Conservation (phyloP, 2,888 invertebrate species). For the Metopia argyrocephala region DNA sequence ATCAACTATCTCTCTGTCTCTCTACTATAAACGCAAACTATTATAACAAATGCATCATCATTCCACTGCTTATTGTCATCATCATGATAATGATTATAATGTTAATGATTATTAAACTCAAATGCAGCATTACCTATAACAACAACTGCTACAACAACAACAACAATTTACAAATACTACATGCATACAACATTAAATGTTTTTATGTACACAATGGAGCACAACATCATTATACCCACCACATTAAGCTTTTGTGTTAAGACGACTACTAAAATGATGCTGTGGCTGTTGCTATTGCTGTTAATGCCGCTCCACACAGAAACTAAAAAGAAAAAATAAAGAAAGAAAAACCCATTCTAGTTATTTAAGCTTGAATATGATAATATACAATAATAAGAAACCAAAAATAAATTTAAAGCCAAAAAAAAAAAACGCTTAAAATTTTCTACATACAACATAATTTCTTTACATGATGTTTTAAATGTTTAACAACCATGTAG, state of each 20-base stretch:
- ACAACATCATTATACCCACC: slow-evolving; percentile 55
- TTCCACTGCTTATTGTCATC: not conserved
- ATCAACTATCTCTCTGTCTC: slow-evolving; percentile 42
- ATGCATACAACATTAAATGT: slow-evolving; percentile 7
- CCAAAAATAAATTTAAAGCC: slow-evolving; percentile 11
- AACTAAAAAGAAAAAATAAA: not conserved
- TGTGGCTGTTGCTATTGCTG: slow-evolving; percentile 27
- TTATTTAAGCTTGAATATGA: not conserved
- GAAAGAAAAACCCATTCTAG: slow-evolving; percentile 19
- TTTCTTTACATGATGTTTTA: slow-evolving; percentile 64
- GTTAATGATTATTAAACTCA: slow-evolving; percentile 37
- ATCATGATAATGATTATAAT: slow-evolving; percentile 24
- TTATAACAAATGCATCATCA: slow-evolving; percentile 32
- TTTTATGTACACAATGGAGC: slow-evolving; percentile 20
- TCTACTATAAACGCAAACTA: slow-evolving; percentile 22
- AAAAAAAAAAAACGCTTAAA: slow-evolving; percentile 41
- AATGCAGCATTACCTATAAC: not conserved
- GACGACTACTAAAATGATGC: not conserved
- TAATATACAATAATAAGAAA: not conserved
- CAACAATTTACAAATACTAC: slow-evolving; percentile 29
- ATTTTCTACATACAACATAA: slow-evolving; percentile 49
- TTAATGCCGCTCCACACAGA: not conserved
- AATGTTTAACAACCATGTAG: slow-evolving; percentile 66
- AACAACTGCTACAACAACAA: not conserved
- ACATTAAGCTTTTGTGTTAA: slow-evolving; percentile 53